Percentiles rank a stretch among this genome's conserved stretches.
These are phyloP conservation scores for Pinna nobilis DNA, from an alignment of 1,140 invertebrate genomes.

Conservation along the genomic window DNA sequence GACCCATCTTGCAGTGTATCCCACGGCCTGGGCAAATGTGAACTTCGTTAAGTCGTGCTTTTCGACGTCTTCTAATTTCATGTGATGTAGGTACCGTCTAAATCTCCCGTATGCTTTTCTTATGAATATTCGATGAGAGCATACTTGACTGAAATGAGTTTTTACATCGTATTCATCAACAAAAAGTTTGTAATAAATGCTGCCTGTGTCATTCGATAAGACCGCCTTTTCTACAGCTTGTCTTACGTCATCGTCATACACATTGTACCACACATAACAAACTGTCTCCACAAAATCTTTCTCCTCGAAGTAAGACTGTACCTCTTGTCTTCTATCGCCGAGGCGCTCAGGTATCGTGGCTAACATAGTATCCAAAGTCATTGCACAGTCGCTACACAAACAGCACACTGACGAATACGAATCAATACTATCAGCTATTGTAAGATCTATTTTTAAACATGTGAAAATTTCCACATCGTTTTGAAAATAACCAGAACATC, in stretches of 20 bases:
- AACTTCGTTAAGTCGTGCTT: conserved; percentile 37
- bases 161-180: conserved; percentile 33
- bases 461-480: too few relatives aligned
- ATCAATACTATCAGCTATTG: too few relatives aligned
- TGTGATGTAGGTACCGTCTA: conserved; percentile 24
- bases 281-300: conserved; percentile 23
- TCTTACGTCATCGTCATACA: not conserved
- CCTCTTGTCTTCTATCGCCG: not conserved
- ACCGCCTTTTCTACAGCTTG: conserved; percentile 7
- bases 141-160: conserved; percentile 31
- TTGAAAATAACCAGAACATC: too few relatives aligned
- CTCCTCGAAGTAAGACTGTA: not conserved
- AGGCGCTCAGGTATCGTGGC: not conserved
- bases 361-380: not conserved
- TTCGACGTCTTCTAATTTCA: conserved; percentile 26
- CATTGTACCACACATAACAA: conserved; percentile 7
- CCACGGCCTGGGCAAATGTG: conserved; percentile 30
- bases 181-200: conserved; percentile 37
- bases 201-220: not conserved
- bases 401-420: not conserved
- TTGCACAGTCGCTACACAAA: not conserved
- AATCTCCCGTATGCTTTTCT: conserved; percentile 31
- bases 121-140: conserved; percentile 34
- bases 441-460: too few relatives aligned
- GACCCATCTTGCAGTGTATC: conserved; percentile 44